Conservation (phyloP, 2,888 invertebrate genomes). For the Tenthredo livida region DNA sequence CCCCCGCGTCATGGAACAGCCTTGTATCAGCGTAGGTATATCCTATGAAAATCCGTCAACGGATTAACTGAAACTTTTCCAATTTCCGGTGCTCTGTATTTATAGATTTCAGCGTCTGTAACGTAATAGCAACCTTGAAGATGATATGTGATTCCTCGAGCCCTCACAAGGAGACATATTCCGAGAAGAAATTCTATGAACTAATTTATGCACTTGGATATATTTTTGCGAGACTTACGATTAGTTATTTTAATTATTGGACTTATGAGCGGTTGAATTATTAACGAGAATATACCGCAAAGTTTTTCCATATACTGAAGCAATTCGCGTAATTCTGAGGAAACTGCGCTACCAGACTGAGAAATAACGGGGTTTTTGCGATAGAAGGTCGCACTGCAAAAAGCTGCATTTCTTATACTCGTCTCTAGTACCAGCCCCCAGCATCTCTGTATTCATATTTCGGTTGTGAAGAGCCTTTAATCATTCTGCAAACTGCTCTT, state of each 20-base stretch:
- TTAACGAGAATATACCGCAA: not conserved
- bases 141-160: not conserved
- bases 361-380: not conserved
- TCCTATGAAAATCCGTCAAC: slow-evolving; percentile 11
- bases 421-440: not conserved
- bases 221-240: not conserved
- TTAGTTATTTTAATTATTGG: not conserved
- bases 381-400: not conserved
- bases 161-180: too few relatives aligned
- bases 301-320: slow-evolving; percentile 31
- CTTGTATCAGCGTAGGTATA: not conserved
- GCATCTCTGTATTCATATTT: slow-evolving; percentile 4
- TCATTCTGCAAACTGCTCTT: not conserved
- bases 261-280: not conserved
- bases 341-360: not conserved
- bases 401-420: slow-evolving; percentile 12
- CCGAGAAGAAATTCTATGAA: not conserved
- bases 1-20: not conserved
- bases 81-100: slow-evolving; percentile 70
- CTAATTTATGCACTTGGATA: not conserved
- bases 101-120: slow-evolving; percentile 64
- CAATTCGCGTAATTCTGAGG: not conserved
- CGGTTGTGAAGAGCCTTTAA: not conserved
- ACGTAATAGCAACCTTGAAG: not conserved
- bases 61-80: slow-evolving; percentile 67